phyloP scores from a whole-genome alignment of 2,797 vertebrate species.

The Manis pentadactyla region DNA sequence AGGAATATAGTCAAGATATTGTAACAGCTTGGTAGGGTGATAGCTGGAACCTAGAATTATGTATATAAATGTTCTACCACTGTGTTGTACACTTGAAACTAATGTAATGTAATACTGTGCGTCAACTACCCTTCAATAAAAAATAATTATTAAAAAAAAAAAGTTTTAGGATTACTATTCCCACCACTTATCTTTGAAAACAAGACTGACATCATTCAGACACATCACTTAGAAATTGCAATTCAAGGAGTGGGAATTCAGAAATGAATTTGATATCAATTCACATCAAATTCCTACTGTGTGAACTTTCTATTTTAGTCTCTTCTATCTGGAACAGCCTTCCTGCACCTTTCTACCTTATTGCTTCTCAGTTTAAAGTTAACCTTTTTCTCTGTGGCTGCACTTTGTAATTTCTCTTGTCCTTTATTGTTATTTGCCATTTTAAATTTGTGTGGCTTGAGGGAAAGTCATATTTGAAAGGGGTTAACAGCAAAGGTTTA shows the following conservation, averaged over 20 bases:
- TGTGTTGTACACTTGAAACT: too few relatives aligned
- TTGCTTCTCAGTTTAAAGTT: constrained; percentile 21
- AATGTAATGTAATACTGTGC: too few relatives aligned
- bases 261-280: constrained; percentile 10
- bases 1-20: too few relatives aligned
- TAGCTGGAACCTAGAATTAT: too few relatives aligned
- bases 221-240: background rate
- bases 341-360: constrained; percentile 2
- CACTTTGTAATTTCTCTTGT: constrained; percentile 47
- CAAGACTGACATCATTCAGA: background rate
- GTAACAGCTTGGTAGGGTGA: too few relatives aligned
- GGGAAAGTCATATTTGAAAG: background rate
- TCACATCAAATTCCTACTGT: background rate
- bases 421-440: background rate
- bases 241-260: background rate
- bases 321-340: background rate
- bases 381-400: background rate
- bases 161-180: constrained; percentile 8
- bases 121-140: too few relatives aligned
- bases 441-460: constrained; percentile 27
- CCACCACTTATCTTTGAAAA: background rate
- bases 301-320: constrained; percentile 15
- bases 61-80: too few relatives aligned
- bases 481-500: background rate
- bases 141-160: too few relatives aligned